Evolutionary conservation across 1,140 invertebrate genomes (phyloP).

Genomic region (Zaprionus tsacasi): DNA sequence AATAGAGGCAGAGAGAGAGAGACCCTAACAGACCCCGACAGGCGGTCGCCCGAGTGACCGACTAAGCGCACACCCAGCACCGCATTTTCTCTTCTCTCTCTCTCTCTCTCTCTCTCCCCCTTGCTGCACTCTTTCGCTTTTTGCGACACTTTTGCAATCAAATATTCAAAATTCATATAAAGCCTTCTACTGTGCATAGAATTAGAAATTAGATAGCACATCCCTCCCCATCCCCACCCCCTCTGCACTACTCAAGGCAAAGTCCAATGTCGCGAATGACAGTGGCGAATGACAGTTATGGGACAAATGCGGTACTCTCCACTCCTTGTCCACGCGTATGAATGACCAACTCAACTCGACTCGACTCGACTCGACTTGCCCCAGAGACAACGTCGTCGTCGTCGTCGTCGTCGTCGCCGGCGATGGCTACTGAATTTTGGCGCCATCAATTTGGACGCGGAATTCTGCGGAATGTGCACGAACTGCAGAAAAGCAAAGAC

Average conservation of each 20-base stretch:
- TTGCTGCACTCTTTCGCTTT: constrained; percentile 30
- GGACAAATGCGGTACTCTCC: constrained; percentile 70
- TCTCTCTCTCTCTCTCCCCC: background rate
- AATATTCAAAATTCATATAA: constrained; percentile 81
- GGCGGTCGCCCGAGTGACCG: constrained; percentile 61
- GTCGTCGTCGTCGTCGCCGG: background rate
- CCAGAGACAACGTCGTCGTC: background rate
- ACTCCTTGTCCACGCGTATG: constrained; percentile 69
- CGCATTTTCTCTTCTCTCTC: constrained; percentile 32
- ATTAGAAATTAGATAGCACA: constrained; percentile 55
- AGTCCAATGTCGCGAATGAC: constrained; percentile 52
- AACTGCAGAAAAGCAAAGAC: constrained; percentile 35
- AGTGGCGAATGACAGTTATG: constrained; percentile 73
- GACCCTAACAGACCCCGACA: background rate
- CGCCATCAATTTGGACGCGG: constrained; percentile 79
- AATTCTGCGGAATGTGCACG: constrained; percentile 72
- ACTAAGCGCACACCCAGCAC: constrained; percentile 56
- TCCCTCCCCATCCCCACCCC: background rate
- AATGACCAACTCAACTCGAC: constrained; percentile 36
- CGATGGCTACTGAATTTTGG: constrained; percentile 71
- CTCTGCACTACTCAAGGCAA: constrained; percentile 10
- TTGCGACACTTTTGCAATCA: constrained; percentile 71
- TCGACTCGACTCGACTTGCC: constrained; percentile 11
- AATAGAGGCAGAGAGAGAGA: background rate
- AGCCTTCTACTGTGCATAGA: constrained; percentile 66